Conservation (phyloP, 1,140 invertebrate genomes). For the Psilanteris sp. region DNA sequence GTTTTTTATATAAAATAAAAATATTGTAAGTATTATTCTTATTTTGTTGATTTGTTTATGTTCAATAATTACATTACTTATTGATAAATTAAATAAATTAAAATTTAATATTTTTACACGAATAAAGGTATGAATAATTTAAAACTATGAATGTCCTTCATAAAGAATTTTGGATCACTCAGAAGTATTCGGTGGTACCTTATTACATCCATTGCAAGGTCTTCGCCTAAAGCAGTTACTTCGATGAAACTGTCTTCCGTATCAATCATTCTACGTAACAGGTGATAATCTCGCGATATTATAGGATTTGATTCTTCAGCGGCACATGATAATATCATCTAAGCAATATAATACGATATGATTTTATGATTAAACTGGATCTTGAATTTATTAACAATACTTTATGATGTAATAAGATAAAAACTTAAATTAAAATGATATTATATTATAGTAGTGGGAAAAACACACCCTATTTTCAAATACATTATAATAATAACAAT, state of each 20-base stretch:
- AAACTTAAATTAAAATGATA: too few relatives aligned
- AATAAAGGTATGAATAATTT: too few relatives aligned
- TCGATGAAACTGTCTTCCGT: slow-evolving; percentile 95
- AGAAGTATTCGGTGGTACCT: slow-evolving; percentile 80
- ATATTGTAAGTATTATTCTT: too few relatives aligned
- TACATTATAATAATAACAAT: too few relatives aligned
- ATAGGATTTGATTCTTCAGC: slow-evolving; percentile 92
- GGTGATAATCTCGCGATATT: slow-evolving; percentile 91
- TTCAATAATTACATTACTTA: too few relatives aligned
- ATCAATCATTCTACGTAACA: slow-evolving; percentile 93
- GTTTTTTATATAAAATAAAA: too few relatives aligned
- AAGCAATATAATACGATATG: slow-evolving; percentile 53
- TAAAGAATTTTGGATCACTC: slow-evolving; percentile 4
- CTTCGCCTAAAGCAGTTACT: slow-evolving; percentile 93
- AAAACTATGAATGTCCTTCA: too few relatives aligned
- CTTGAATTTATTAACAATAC: slow-evolving; percentile 18
- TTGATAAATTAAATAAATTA: too few relatives aligned
- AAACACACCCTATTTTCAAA: too few relatives aligned
- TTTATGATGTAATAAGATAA: not conserved
- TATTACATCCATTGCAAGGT: slow-evolving; percentile 95
- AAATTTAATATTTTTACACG: too few relatives aligned
- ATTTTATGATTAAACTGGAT: slow-evolving; percentile 22
- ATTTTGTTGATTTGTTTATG: too few relatives aligned
- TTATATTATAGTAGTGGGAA: too few relatives aligned
- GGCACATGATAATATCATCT: slow-evolving; percentile 94